phyloP scores from a whole-genome alignment of 2,113 vertebrate genomes.

The Coracopsis vasa region DNA sequence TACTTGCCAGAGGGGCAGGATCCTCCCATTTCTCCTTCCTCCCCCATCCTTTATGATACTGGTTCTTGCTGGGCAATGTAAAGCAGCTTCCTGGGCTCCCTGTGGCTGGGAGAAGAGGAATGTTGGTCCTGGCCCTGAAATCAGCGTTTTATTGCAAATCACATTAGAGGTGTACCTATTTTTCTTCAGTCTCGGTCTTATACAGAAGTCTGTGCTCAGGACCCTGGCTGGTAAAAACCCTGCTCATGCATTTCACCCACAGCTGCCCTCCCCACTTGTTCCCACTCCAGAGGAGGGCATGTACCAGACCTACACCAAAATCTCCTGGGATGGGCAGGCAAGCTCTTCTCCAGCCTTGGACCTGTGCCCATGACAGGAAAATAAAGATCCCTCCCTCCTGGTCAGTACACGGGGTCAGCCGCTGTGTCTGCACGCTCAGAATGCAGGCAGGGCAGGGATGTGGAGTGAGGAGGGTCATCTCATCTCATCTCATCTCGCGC shows the following conservation, averaged over 20 bases:
- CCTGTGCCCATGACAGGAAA: background rate
- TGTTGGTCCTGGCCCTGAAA: accelerated
- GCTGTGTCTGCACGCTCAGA: background rate
- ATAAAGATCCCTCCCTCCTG: background rate
- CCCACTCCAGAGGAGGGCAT: background rate
- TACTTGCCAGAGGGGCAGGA: background rate
- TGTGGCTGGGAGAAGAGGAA: background rate
- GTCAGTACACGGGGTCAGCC: background rate
- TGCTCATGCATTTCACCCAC: background rate
- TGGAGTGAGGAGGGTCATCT: background rate
- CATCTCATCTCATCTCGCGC: background rate
- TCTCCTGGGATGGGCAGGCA: background rate
- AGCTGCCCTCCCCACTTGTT: background rate
- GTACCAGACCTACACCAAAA: background rate
- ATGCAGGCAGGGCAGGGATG: background rate
- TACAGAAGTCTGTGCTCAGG: background rate
- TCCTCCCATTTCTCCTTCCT: background rate
- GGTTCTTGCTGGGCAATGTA: background rate
- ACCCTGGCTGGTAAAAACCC: background rate
- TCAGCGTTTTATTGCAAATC: background rate
- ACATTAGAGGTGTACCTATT: background rate
- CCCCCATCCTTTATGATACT: background rate
- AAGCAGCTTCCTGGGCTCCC: background rate
- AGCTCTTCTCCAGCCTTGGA: background rate
- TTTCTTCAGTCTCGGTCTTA: background rate